A percentile compares a stretch with the other conserved stretches of the same genome.
These are phyloP conservation scores for Craterocephalus amniculus DNA, from an alignment of 2,797 vertebrate genomes.

Conservation along the genomic window DNA sequence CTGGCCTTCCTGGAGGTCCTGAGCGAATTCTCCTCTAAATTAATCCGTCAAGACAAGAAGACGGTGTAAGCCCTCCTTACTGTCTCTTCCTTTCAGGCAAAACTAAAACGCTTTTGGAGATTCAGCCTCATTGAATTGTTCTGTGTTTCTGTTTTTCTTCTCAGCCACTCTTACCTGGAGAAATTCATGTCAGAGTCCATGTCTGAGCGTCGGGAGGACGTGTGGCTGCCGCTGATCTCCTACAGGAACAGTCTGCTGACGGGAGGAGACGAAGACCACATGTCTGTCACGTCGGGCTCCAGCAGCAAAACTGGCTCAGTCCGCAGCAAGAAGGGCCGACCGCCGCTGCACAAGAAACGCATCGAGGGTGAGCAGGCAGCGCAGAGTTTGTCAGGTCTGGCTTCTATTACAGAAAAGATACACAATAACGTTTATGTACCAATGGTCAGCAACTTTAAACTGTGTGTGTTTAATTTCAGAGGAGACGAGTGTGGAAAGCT, in stretches of 20 bases:
- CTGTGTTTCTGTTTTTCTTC: background rate
- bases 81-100: background rate
- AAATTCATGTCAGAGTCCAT: slow-evolving; percentile 98
- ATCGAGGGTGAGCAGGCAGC: slow-evolving; percentile 78
- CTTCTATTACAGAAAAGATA: background rate
- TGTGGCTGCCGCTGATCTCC: slow-evolving; percentile 98
- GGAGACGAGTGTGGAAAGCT: slow-evolving; percentile 92
- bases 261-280: slow-evolving; percentile 92
- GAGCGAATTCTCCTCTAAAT: slow-evolving; percentile 98
- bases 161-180: slow-evolving; percentile 95
- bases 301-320: slow-evolving; percentile 95
- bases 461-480: slow-evolving; percentile 76
- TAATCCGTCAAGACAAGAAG: slow-evolving; percentile 98
- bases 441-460: background rate
- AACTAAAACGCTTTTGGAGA: background rate
- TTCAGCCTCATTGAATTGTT: background rate
- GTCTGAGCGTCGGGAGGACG: slow-evolving; percentile 98
- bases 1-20: slow-evolving; percentile 97
- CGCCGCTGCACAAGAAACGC: slow-evolving; percentile 93
- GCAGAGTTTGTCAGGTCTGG: background rate
- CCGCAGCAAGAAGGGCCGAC: slow-evolving; percentile 97
- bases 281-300: slow-evolving; percentile 94
- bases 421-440: background rate
- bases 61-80: slow-evolving; percentile 91
- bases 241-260: slow-evolving; percentile 98